These are phyloP conservation scores for Amphipyra tragopoginis DNA, from an alignment of 2,888 invertebrate genomes.

Conservation along the genomic window DNA sequence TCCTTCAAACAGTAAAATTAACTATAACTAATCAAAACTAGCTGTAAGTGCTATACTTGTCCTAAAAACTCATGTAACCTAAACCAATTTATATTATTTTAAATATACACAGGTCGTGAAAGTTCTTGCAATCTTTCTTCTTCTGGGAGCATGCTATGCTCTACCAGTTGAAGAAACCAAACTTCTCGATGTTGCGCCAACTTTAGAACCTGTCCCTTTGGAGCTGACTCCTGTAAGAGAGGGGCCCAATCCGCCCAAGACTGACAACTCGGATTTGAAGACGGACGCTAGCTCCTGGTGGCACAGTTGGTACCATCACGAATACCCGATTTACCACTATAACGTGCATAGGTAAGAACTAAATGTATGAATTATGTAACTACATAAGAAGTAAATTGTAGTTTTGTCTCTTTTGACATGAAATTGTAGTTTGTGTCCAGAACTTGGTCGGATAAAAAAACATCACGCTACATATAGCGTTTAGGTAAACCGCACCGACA, in stretches of 20 bases:
- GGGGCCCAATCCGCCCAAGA: slow-evolving; percentile 4
- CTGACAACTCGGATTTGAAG: slow-evolving; percentile 37
- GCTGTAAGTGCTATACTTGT: too few relatives aligned
- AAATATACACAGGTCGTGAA: slow-evolving; percentile 15
- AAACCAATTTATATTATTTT: too few relatives aligned
- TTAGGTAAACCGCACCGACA: too few relatives aligned
- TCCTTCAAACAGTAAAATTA: neutral
- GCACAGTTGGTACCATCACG: slow-evolving; percentile 23
- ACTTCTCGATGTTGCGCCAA: neutral
- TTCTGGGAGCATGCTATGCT: slow-evolving; percentile 40
- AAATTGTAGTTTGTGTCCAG: too few relatives aligned
- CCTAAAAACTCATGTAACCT: too few relatives aligned
- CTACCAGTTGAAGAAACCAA: slow-evolving; percentile 30
- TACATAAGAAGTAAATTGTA: too few relatives aligned
- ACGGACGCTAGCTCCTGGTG: slow-evolving; percentile 45
- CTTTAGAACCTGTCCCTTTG: neutral
- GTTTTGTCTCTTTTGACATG: too few relatives aligned
- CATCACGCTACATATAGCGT: too few relatives aligned
- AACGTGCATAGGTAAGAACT: slow-evolving; percentile 14
- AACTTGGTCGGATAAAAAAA: too few relatives aligned
- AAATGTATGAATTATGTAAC: neutral
- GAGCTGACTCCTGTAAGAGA: slow-evolving; percentile 6
- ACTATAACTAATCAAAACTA: too few relatives aligned
- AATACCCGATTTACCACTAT: slow-evolving; percentile 28
- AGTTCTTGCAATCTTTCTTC: slow-evolving; percentile 20